Base-by-base conservation (phyloP, 2,113 vertebrate species). In the Donacobius atricapilla region DNA sequence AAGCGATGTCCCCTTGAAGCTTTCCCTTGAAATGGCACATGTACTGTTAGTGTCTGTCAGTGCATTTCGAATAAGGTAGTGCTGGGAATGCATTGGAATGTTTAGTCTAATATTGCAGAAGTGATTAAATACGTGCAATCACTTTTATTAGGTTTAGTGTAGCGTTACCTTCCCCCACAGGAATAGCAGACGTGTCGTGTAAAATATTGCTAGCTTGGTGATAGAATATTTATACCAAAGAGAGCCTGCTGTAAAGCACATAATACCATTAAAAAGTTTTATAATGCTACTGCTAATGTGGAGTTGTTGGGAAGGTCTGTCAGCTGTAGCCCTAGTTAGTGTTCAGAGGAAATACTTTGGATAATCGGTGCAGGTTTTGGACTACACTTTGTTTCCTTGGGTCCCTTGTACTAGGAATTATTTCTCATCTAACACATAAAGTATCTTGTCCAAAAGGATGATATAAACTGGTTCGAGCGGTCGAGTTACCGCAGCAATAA, bases 151-250 rank as follows among this genome's bases (percentile, higher is more conserved):
- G 96, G 73, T 97, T 97, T 95, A 94, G 91, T 95, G 47, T 95
- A 96, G 93, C 57, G 91, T 97, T 95, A 79, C 88, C 95, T 96
- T 97, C 69, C 96, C 97, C 98, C 93, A 94, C 96, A 94, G 97
- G 90, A 90, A 96, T 97, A 98, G 97, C 96, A 96, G 93, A 97
- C 68, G 83, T 97, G 97, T 94, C 86, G 94, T 97, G 97, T 98
- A 97, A 97, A 97, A 96, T 97, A 97, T 96, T 97, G 94, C 97
- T 97, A 97, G 97, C 95, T 97, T 97, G 96, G 96, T 97, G 94
- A 89, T 93, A 97, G 97, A 82, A 93, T 97, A 96, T 98, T 98
- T 97, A 98, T 98, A 98, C 98, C 98, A 98, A 98, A 98, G 98
- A 98, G 95, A 98, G 98, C 97, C 97, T 98, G 97, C 98, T 97